Base-by-base conservation (phyloP, 2,113 vertebrate genomes). In the Crocuta crocuta region DNA sequence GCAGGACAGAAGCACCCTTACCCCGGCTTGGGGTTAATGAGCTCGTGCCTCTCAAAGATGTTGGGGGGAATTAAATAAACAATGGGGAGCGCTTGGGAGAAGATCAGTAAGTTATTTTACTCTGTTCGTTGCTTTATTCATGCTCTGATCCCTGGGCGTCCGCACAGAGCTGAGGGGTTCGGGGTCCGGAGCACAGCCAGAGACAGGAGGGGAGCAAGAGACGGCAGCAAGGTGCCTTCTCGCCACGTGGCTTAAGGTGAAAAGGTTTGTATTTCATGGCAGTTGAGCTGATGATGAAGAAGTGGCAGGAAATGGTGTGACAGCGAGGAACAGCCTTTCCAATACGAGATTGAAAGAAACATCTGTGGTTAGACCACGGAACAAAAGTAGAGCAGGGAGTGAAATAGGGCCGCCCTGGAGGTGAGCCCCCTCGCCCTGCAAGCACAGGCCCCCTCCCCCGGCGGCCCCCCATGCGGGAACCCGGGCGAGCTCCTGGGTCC, bases 291-390 rank as follows among this genome's bases (percentile, higher is more conserved):
- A 63, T 31, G 70, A 87, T 55, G 79, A 63, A 53, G 90, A 76
- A 39, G 2, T 35, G 84, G 84, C 91, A 92, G 91, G 92, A 97
- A 97, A 91, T 43, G 45, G 66, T 65, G 13, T 92, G 85, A 97
- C 96, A 91, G 73, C 80, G n/a, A 80, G 88, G 70, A 74, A 33
- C 70, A 78, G 76, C 53, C 78, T 95, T 94, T 76, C 84, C n/a
- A 80, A 66, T 45, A 55, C 0, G 2, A 92, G 84, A 90, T 48
- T 88, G 88, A 94, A 95, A 95, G 94, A 85, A 84, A 93, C 53
- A 31, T 50, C 81, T 97, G 98, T 55, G 96, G 90, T 96, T 90
- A 96, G 97, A 97, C 92, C 96, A 35, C 12, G 6, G 50, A 87
- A 79, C 80, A 83, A 28, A 92, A 96, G 86, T 76, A 92, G 97